phyloP scores from a whole-genome alignment of 2,888 invertebrate species.

The Norana najaformis region DNA sequence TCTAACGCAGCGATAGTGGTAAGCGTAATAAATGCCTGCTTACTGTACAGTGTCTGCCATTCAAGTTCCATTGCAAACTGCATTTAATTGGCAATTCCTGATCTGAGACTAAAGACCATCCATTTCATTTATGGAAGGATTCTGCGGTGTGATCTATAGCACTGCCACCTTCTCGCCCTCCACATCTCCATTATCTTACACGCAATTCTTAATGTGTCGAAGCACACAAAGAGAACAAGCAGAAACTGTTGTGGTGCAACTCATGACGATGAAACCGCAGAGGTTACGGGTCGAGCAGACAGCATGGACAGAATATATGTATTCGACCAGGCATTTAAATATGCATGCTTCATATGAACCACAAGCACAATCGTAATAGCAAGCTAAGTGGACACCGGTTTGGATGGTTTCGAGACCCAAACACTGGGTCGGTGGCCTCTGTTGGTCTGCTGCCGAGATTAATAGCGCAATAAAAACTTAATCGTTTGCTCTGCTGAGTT shows the following conservation, averaged over 20 bases:
- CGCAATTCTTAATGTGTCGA: not conserved
- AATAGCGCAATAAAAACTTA: not conserved
- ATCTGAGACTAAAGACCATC: not conserved
- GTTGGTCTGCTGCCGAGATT: not conserved
- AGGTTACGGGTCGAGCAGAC: not conserved
- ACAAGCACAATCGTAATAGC: no score
- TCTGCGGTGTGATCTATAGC: not conserved
- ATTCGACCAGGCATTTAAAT: not conserved
- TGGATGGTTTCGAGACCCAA: not conserved
- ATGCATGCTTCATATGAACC: not conserved
- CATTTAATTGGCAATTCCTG: not conserved
- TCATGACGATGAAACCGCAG: not conserved
- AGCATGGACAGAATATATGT: not conserved
- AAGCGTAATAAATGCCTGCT: not conserved
- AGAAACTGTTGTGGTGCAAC: no score
- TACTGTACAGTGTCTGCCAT: no score
- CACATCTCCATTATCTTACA: not conserved
- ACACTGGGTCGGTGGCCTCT: not conserved
- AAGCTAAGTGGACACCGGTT: not conserved
- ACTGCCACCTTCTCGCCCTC: no score
- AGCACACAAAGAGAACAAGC: not conserved
- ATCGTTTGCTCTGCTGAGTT: not conserved
- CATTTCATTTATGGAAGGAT: not conserved
- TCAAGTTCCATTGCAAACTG: not conserved
- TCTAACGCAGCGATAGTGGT: not conserved